These are phyloP conservation scores for Apostichopus parvimensis DNA, from an alignment of 35 echinoderm and acorn worm genomes.

Conservation along the genomic window DNA sequence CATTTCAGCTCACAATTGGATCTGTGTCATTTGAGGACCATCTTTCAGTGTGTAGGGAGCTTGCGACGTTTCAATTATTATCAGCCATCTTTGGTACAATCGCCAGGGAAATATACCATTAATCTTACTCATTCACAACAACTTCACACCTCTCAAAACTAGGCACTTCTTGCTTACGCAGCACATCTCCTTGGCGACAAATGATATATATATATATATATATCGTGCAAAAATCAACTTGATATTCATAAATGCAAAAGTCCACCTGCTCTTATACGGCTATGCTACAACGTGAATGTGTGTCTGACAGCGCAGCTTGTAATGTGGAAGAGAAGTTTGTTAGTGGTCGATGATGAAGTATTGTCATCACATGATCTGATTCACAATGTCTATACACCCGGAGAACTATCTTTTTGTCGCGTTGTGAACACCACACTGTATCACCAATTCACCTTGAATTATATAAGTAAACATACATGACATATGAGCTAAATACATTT, in stretches of 20 bases:
- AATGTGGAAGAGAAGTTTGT: too few species aligned
- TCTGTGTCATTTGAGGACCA: conserved; percentile 26
- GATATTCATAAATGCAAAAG: conserved; percentile 1
- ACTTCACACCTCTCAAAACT: conserved; percentile 21
- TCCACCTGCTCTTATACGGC: background rate
- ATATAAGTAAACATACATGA: too few species aligned
- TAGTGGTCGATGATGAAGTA: too few species aligned
- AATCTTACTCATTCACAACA: conserved; percentile 43
- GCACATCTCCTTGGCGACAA: too few species aligned
- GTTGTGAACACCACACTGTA: too few species aligned
- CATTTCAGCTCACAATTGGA: conserved; percentile 18
- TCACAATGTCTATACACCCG: too few species aligned
- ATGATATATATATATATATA: too few species aligned
- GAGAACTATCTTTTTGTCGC: too few species aligned
- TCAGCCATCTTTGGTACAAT: background rate
- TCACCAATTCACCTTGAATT: too few species aligned
- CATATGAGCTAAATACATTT: too few species aligned
- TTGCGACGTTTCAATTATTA: conserved; percentile 12
- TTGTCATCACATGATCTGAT: too few species aligned
- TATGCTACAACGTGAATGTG: background rate
- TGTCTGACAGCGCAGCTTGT: background rate
- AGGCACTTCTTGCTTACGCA: background rate
- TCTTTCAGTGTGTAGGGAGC: background rate
- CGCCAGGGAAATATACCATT: conserved; percentile 13
- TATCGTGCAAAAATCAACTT: background rate